Evolutionary conservation across 2,888 invertebrate species (phyloP), one percentile per base, ranked within the genome.

Genomic region (Phaedon cochleariae): DNA sequence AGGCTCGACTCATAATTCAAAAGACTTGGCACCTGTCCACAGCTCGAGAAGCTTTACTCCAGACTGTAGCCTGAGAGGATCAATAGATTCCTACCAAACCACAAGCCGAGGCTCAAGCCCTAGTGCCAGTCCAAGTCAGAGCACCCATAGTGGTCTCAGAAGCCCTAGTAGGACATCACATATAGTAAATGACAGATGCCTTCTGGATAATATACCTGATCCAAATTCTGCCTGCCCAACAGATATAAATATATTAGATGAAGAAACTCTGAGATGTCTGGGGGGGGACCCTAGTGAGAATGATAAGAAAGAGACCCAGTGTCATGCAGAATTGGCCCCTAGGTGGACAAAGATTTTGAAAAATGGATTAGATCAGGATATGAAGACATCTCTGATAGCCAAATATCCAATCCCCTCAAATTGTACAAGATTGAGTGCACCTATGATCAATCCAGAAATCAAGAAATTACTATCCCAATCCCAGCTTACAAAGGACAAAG

Each of bases 401-500:
- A 55, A 55, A 41, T 55, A 55, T 41, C 37, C 41, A 55, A 6
- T 21, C 3, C 55, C 55, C 12, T n/a, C n/a, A 12, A 55, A 55
- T 26, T 55, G 41, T 21, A 4, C 55, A 21, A 29, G 41, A 5
- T 10, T 55, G 17, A 20, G 26, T 15, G 26, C 41, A 15, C 41
- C 41, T 21, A 55, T 41, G 2, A 21, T 55, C 22, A 55, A 55
- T 41, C 41, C 55, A 2, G 55, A 55, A 41, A 55, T 55, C 21
- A 26, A 21, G 5, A 46, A 59, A 21, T 29, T 21, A 12, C 31
- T 59, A 10, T 59, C 48, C 1, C 34, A 46, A 18, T 31, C 49
- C 20, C 49, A 46, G 9, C 10, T 59, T 6, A 59, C 46, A 17
- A 59, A 59, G 49, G 58, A 59, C 9, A 59, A 59, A 17, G 46